A percentile compares a stretch with the other conserved stretches of the same genome.
These are phyloP conservation scores for Sorex fumeus DNA, from an alignment of 2,113 vertebrate species.

Conservation along the genomic window DNA sequence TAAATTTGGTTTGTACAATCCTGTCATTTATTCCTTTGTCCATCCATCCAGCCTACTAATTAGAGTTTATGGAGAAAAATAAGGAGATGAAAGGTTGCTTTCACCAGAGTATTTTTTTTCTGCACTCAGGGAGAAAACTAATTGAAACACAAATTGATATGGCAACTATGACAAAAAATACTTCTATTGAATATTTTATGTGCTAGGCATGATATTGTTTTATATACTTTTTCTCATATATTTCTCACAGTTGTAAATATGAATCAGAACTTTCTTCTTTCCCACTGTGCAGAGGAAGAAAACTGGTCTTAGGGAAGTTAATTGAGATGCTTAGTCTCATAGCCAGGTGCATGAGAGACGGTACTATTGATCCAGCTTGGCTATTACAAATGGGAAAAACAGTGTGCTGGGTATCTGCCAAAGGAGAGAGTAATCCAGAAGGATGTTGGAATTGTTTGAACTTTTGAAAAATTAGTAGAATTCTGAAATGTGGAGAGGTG, in stretches of 20 bases:
- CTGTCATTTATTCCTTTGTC: neutral
- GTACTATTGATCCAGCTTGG: neutral
- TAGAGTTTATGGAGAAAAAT: neutral
- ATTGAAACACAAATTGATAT: neutral
- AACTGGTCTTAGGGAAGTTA: neutral
- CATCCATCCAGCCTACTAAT: neutral
- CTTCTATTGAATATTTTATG: neutral
- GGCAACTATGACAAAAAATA: neutral
- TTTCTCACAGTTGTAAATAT: neutral
- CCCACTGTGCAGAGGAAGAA: neutral
- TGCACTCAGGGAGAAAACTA: neutral
- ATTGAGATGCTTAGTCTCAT: neutral
- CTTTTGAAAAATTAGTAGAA: neutral
- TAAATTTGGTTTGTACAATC: neutral
- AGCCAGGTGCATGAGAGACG: neutral
- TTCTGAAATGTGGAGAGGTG: conserved; percentile 7
- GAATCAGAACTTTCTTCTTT: neutral
- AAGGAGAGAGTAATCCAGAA: neutral
- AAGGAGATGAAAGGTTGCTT: neutral
- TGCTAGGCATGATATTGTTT: neutral
- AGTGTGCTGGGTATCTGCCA: neutral
- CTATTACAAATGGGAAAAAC: neutral
- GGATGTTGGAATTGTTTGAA: neutral
- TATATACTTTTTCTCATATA: neutral
- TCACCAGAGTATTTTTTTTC: neutral